Conservation (phyloP, 2,113 vertebrate genomes). For the Alligator sinensis region DNA sequence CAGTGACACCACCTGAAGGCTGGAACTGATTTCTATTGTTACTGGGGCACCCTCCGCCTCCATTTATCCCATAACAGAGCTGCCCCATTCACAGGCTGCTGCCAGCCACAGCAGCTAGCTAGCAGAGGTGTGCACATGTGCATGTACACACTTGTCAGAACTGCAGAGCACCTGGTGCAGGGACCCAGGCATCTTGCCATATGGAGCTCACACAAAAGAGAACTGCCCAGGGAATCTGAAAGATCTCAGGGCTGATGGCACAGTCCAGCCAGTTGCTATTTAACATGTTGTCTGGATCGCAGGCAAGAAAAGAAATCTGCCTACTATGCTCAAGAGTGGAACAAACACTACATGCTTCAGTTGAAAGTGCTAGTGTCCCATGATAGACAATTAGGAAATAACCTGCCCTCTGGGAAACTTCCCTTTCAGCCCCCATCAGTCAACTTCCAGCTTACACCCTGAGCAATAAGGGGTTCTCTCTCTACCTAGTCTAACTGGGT, state of each 20-base stretch:
- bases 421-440: not conserved
- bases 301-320: not conserved
- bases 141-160: too few species aligned
- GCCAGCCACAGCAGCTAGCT: too few species aligned
- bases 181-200: not conserved
- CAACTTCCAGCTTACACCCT: not conserved
- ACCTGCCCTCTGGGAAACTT: not conserved
- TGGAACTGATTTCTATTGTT: too few species aligned
- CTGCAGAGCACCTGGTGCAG: not conserved
- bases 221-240: not conserved
- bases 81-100: not conserved
- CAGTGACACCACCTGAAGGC: too few species aligned
- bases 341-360: too few species aligned
- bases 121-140: not conserved
- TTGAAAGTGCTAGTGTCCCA: fast-evolving
- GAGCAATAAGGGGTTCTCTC: not conserved
- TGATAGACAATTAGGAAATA: fast-evolving
- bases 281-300: not conserved
- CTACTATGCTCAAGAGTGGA: not conserved
- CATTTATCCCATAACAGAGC: not conserved
- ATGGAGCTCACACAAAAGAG: not conserved
- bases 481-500: not conserved
- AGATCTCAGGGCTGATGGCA: not conserved
- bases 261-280: not conserved
- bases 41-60: too few species aligned